phyloP scores from a whole-genome alignment of 2,888 invertebrate species.

The Hololepta plana region DNA sequence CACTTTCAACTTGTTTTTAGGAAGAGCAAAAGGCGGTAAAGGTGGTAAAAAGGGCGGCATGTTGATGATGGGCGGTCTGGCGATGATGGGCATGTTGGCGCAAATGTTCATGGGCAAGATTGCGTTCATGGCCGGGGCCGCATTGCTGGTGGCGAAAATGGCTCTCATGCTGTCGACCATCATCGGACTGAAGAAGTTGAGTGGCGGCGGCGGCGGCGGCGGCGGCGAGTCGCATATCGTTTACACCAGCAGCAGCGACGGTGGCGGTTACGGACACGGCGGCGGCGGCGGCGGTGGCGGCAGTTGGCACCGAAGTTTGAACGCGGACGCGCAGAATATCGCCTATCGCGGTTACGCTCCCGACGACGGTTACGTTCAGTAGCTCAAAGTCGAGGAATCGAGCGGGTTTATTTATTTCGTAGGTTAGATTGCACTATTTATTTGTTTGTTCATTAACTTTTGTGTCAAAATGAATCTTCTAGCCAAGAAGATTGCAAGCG shows the following conservation, averaged over 20 bases:
- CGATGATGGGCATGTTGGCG: constrained; percentile 41
- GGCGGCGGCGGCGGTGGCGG: constrained; percentile 22
- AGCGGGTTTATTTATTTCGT: too few relatives aligned
- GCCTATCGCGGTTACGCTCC: background rate
- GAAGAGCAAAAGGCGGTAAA: constrained; percentile 13
- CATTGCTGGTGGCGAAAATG: constrained; percentile 46
- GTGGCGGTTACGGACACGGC: constrained; percentile 19
- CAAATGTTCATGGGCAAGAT: constrained; percentile 51
- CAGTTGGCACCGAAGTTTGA: constrained; percentile 16
- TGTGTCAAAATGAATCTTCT: too few relatives aligned
- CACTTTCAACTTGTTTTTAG: constrained; percentile 1
- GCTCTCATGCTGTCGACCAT: constrained; percentile 41
- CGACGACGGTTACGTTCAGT: too few relatives aligned
- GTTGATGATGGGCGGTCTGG: constrained; percentile 40
- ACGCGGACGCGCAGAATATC: constrained; percentile 6
- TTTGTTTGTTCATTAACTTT: too few relatives aligned
- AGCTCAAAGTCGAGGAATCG: too few relatives aligned
- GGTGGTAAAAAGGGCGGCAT: constrained; percentile 25
- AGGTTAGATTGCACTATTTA: too few relatives aligned
- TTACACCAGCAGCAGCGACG: constrained; percentile 27
- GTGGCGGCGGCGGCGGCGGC: constrained; percentile 25
- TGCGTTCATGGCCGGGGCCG: constrained; percentile 46
- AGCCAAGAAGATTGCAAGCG: too few relatives aligned
- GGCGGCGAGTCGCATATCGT: constrained; percentile 26
- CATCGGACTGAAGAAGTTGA: constrained; percentile 43